A percentile compares a stretch with the other conserved stretches of the same genome.
Conservation (phyloP, 2,113 vertebrate genomes). For the Condylura cristata region DNA sequence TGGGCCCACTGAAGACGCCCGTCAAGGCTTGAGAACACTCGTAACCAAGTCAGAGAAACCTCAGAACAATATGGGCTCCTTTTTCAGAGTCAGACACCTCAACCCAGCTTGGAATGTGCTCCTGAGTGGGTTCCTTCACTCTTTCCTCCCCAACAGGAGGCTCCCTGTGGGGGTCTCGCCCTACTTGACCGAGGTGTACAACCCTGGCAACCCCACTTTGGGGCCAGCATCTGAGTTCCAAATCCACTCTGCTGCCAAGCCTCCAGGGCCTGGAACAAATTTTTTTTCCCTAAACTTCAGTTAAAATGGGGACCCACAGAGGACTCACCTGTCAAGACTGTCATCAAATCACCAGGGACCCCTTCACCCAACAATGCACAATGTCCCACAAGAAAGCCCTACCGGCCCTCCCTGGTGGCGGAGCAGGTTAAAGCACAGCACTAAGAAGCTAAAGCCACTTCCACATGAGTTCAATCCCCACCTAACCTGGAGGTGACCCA, state of each 20-base stretch:
- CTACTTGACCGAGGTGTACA: no score
- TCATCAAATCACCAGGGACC: not conserved
- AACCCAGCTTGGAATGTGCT: not conserved
- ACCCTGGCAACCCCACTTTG: not conserved
- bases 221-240: not conserved
- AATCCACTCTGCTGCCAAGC: no score
- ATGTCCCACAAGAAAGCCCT: not conserved
- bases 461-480: no score
- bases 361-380: rapidly evolving
- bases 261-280: not conserved
- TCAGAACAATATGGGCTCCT: rapidly evolving
- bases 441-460: no score
- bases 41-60: not conserved
- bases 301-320: not conserved
- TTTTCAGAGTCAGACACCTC: not conserved
- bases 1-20: no score
- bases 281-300: not conserved
- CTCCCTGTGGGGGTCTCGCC: not conserved
- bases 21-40: not conserved
- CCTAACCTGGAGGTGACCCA: no score
- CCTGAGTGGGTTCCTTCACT: rapidly evolving
- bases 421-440: no score
- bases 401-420: no score
- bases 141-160: not conserved
- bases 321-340: not conserved